A percentile compares a stretch with the other conserved stretches of the same genome.
Conservation (phyloP, 2,888 invertebrate genomes). For the Campoplex nolae region DNA sequence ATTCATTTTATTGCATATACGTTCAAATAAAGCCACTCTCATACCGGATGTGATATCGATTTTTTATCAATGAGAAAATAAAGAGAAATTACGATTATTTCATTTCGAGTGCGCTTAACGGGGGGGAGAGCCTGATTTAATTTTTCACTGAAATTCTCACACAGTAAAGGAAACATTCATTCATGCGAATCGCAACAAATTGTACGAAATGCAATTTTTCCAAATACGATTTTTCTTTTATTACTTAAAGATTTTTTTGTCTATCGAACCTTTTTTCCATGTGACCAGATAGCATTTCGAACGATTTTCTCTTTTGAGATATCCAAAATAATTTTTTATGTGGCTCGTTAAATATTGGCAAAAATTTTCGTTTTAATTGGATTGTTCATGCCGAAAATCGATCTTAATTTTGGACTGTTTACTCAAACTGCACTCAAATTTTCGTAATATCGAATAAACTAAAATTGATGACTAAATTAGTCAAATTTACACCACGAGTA, state of each 20-base stretch:
- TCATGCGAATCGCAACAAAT: too few relatives aligned
- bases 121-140: not conserved
- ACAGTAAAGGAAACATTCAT: not conserved
- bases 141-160: conserved; percentile 11
- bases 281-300: not conserved
- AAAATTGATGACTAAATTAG: not conserved
- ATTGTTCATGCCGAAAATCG: too few relatives aligned
- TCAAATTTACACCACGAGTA: too few relatives aligned
- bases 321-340: too few relatives aligned
- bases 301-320: not conserved
- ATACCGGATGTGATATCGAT: conserved; percentile 72
- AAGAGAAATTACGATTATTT: conserved; percentile 31
- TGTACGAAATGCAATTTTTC: not conserved
- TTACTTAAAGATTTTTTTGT: not conserved
- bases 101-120: conserved; percentile 35
- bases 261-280: not conserved
- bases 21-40: conserved; percentile 75
- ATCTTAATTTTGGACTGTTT: not conserved
- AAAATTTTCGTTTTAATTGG: too few relatives aligned
- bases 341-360: too few relatives aligned
- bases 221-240: not conserved
- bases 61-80: conserved; percentile 65
- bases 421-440: not conserved
- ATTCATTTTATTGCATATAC: conserved; percentile 76
- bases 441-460: not conserved